Conservation (phyloP, 2,888 invertebrate species). For the Vanessa cardui region DNA sequence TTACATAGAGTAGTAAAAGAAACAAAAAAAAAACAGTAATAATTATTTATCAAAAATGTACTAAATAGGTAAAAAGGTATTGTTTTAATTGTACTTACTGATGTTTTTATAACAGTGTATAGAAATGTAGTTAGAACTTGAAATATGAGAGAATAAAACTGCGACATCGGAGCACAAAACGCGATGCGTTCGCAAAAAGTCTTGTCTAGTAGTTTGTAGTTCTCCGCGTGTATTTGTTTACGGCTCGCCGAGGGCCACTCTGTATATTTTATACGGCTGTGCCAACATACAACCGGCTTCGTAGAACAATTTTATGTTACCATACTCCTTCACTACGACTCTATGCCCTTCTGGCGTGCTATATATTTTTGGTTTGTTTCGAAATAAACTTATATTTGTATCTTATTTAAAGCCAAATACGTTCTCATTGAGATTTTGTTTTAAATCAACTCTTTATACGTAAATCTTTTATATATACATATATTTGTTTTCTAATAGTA, state of each 20-base stretch:
- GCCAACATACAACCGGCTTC: constrained; percentile 72
- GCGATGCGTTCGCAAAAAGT: neutral
- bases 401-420: constrained; percentile 6
- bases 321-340: constrained; percentile 45
- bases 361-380: constrained; percentile 23
- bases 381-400: constrained; percentile 15
- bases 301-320: constrained; percentile 65
- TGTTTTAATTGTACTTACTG: too few relatives aligned
- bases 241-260: constrained; percentile 57
- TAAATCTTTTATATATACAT: neutral
- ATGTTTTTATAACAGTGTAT: too few relatives aligned
- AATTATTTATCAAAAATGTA: too few relatives aligned
- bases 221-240: constrained; percentile 60
- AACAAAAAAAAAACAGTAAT: too few relatives aligned
- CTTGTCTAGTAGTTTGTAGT: constrained; percentile 13
- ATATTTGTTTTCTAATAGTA: too few relatives aligned
- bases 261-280: constrained; percentile 72
- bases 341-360: constrained; percentile 8
- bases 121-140: too few relatives aligned
- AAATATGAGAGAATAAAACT: too few relatives aligned
- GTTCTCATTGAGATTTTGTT: neutral
- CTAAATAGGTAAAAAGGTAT: too few relatives aligned
- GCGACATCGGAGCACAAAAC: too few relatives aligned
- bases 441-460: neutral
- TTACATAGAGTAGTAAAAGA: too few relatives aligned